Evolutionary conservation across 2,797 vertebrate species (phyloP).

Genomic region (Lacerta agilis): DNA sequence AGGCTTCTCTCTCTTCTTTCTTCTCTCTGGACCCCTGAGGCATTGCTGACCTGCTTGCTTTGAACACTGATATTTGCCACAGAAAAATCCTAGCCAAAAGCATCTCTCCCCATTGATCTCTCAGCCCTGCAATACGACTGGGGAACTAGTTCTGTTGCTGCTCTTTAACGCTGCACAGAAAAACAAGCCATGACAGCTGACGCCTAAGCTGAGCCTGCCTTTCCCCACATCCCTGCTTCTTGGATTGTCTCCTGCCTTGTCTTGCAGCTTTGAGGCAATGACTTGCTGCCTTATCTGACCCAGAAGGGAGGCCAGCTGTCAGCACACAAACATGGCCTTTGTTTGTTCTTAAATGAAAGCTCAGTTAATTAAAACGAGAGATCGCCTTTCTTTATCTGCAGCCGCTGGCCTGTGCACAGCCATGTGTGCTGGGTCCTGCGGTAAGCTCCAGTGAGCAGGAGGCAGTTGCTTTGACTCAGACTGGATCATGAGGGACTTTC

Average conservation of each 20-base stretch:
- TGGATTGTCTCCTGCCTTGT: slow-evolving; percentile 57
- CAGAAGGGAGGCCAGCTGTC: slow-evolving; percentile 69
- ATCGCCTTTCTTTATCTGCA: slow-evolving; percentile 61
- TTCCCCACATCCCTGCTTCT: slow-evolving; percentile 24
- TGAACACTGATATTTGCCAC: not conserved
- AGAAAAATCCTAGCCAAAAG: slow-evolving; percentile 24
- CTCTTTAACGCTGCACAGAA: slow-evolving; percentile 36
- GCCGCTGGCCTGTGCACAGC: slow-evolving; percentile 19
- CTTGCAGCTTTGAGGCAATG: slow-evolving; percentile 60
- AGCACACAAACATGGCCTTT: slow-evolving; percentile 68
- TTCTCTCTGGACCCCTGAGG: not conserved
- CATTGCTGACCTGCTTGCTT: accelerated
- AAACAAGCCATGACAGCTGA: slow-evolving; percentile 9
- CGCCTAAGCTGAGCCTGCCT: not conserved
- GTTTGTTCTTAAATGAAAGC: slow-evolving; percentile 64
- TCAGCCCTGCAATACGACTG: slow-evolving; percentile 31
- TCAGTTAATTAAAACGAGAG: slow-evolving; percentile 69
- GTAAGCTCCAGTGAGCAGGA: not conserved
- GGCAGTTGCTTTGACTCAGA: slow-evolving; percentile 10
- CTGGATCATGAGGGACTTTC: not conserved
- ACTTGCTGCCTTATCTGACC: slow-evolving; percentile 66
- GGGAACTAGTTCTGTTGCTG: not conserved
- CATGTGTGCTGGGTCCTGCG: slow-evolving; percentile 3
- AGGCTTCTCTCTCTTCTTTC: not conserved
- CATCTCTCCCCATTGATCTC: not conserved